These are phyloP conservation scores for Aphodius sticticus DNA, from an alignment of 2,888 invertebrate species.

Conservation along the genomic window DNA sequence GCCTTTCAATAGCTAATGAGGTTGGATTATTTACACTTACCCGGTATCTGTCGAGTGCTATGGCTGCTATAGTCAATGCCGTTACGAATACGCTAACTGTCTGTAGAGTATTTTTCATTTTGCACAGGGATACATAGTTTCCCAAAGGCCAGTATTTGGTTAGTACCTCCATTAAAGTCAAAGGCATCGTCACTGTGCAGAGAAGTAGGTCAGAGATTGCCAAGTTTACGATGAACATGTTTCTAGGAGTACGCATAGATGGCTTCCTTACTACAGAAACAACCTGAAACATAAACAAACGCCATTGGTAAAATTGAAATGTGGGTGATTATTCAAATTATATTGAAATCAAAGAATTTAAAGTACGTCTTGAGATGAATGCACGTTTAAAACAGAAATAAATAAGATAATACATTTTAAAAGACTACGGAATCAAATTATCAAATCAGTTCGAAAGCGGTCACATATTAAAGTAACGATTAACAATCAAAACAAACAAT, in stretches of 20 bases:
- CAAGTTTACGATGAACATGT: conserved; percentile 92
- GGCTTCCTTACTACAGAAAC: conserved; percentile 81
- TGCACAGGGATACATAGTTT: conserved; percentile 79
- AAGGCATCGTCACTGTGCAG: conserved; percentile 89
- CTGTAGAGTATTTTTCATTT: conserved; percentile 85
- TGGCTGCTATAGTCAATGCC: conserved; percentile 92
- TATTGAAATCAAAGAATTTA: no score
- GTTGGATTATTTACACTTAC: conserved; percentile 56
- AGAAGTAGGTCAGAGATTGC: conserved; percentile 86
- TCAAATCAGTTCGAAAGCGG: no score
- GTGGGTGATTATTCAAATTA: neutral
- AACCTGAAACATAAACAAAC: conserved; percentile 52
- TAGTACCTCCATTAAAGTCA: conserved; percentile 86
- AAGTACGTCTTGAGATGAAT: neutral
- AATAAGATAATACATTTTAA: neutral
- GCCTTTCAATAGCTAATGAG: neutral
- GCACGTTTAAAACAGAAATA: neutral
- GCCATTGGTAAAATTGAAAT: neutral
- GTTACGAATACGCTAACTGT: conserved; percentile 93
- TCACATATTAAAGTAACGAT: no score
- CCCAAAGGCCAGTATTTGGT: conserved; percentile 90
- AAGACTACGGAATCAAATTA: neutral
- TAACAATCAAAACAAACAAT: no score
- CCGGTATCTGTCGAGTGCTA: conserved; percentile 85
- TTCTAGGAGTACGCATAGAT: conserved; percentile 90